Evolutionary conservation across 2,113 vertebrate genomes (phyloP).

Genomic region (Aptenodytes forsteri): DNA sequence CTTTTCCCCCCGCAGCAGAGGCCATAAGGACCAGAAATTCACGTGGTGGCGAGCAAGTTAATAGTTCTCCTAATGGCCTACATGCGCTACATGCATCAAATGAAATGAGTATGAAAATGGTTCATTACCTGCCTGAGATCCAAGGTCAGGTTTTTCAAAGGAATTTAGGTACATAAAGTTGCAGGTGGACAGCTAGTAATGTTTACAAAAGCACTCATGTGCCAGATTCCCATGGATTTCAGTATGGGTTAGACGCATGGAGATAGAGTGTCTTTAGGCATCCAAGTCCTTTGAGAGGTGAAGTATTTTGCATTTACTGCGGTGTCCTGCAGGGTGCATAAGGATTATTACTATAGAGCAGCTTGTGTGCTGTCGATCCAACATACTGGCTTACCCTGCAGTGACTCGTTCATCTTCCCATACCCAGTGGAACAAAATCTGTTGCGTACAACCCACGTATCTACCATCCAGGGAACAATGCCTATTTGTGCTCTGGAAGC

Average conservation of each 20-base stretch:
- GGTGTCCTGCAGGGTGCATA: slow-evolving; percentile 47
- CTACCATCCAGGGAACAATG: background rate
- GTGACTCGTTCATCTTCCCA: slow-evolving; percentile 29
- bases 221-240: slow-evolving; percentile 60
- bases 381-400: background rate
- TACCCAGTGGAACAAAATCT: slow-evolving; percentile 18
- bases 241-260: background rate
- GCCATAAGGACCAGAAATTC: slow-evolving; percentile 28
- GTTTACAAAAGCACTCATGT: background rate
- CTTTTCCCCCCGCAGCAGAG: slow-evolving; percentile 14
- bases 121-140: slow-evolving; percentile 25
- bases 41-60: background rate
- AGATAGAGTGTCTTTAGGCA: background rate
- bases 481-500: background rate
- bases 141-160: slow-evolving; percentile 44
- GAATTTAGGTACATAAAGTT: slow-evolving; percentile 32
- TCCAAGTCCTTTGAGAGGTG: slow-evolving; percentile 36
- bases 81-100: background rate
- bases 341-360: slow-evolving; percentile 1
- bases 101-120: slow-evolving; percentile 32
- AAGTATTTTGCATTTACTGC: slow-evolving; percentile 53
- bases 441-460: background rate
- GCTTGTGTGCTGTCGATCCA: slow-evolving; percentile 13
- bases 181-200: slow-evolving; percentile 40
- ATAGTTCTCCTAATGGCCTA: slow-evolving; percentile 27